A percentile compares a stretch with the other conserved stretches of the same genome.
Evolutionary conservation across 2,113 vertebrate species (phyloP).

Genomic region (Sylvietta virens): DNA sequence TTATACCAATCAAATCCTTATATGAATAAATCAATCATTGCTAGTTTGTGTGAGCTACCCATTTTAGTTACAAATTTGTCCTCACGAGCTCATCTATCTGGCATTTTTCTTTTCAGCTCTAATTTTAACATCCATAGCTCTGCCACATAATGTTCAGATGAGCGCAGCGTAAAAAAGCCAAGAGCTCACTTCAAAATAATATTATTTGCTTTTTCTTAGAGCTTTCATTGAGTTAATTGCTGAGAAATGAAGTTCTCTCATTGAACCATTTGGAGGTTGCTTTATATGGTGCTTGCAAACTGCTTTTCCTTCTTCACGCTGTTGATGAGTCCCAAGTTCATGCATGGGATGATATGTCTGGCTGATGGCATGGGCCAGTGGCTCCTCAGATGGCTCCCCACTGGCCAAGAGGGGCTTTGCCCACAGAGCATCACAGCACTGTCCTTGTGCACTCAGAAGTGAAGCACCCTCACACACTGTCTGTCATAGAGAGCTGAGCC

Average conservation of each 20-base stretch:
- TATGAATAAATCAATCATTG: conserved; percentile 7
- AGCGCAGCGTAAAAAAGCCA: neutral
- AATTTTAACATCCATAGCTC: conserved; percentile 15
- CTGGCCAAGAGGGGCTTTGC: neutral
- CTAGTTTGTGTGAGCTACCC: neutral
- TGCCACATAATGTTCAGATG: neutral
- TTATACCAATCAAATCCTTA: neutral
- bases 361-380: neutral
- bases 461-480: neutral
- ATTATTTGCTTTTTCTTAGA: neutral
- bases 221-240: neutral
- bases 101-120: conserved; percentile 17
- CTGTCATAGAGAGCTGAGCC: neutral
- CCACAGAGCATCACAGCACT: neutral
- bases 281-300: neutral
- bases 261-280: neutral
- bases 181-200: neutral
- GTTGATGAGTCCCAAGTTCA: neutral
- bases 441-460: neutral
- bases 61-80: conserved; percentile 28
- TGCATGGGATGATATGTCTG: neutral
- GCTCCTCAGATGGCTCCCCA: neutral
- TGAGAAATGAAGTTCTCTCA: neutral
- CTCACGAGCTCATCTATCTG: neutral
- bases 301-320: neutral